phyloP scores from a whole-genome alignment of 2,797 vertebrate genomes.

The Chelon auratus region DNA sequence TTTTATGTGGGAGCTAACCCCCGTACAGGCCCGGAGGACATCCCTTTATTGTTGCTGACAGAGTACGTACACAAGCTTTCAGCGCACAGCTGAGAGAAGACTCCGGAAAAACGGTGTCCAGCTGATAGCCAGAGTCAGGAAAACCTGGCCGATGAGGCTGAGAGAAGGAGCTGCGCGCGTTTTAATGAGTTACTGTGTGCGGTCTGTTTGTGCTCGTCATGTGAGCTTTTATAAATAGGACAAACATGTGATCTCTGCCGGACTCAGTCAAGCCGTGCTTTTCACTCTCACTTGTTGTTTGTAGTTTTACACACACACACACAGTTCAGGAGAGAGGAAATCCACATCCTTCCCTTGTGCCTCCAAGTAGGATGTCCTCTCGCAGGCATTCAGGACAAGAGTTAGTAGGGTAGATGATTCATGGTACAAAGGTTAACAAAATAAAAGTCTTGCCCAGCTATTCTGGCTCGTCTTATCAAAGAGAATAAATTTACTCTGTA shows the following conservation, averaged over 20 bases:
- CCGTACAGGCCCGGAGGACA: conserved; percentile 54
- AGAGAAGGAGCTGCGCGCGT: conserved; percentile 23
- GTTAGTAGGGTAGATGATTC: conserved; percentile 1
- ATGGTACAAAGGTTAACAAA: conserved; percentile 7
- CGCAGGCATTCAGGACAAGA: conserved; percentile 4
- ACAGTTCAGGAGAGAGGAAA: conserved; percentile 62
- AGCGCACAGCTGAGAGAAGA: conserved; percentile 26
- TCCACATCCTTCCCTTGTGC: conserved; percentile 74
- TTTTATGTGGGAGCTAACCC: conserved; percentile 33
- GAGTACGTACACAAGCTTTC: conserved; percentile 34
- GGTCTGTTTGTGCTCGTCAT: conserved; percentile 10
- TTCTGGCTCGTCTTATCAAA: conserved; percentile 3
- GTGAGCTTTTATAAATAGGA: conserved; percentile 27
- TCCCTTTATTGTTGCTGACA: conserved; percentile 74
- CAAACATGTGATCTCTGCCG: conserved; percentile 27
- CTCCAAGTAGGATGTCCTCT: conserved; percentile 45
- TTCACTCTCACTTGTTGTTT: conserved; percentile 30
- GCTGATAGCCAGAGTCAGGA: conserved; percentile 52
- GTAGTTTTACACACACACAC: conserved; percentile 34
- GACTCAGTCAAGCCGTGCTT: conserved; percentile 26
- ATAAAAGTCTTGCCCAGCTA: neutral
- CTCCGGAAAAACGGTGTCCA: conserved; percentile 31
- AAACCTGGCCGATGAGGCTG: conserved; percentile 40
- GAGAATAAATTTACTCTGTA: neutral
- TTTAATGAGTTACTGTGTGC: neutral